Conservation (phyloP, 2,797 vertebrate species). For the Coendou prehensilis region DNA sequence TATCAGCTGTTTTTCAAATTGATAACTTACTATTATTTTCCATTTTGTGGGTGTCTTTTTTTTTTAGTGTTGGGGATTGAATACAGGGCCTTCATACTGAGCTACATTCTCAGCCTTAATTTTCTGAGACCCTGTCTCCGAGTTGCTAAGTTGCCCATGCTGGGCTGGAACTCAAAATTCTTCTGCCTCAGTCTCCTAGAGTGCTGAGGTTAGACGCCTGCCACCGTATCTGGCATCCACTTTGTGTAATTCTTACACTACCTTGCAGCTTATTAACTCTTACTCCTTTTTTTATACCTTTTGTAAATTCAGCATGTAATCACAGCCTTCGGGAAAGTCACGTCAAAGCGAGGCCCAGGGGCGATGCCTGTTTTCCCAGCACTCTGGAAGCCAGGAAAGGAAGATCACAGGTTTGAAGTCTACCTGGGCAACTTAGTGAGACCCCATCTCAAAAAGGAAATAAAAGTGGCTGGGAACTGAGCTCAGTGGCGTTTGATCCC, state of each 20-base stretch:
- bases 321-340: neutral
- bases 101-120: neutral
- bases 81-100: neutral
- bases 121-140: neutral
- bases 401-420: neutral
- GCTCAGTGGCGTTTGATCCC: neutral
- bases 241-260: neutral
- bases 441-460: neutral
- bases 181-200: neutral
- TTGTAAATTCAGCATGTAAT: conserved; percentile 16
- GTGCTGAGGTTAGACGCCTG: neutral
- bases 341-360: neutral
- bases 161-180: neutral
- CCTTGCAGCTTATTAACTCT: neutral
- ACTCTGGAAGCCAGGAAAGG: neutral
- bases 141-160: neutral
- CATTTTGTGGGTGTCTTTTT: neutral
- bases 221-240: neutral
- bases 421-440: neutral
- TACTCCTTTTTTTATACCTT: neutral
- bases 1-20: neutral
- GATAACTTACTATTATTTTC: neutral
- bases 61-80: neutral
- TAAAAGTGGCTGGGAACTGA: neutral
- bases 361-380: neutral